Percentiles rank a stretch among this genome's conserved stretches.
These are phyloP conservation scores for Platygyra sinensis DNA, from an alignment of 64 coral and sea anemone species.

Conservation along the genomic window DNA sequence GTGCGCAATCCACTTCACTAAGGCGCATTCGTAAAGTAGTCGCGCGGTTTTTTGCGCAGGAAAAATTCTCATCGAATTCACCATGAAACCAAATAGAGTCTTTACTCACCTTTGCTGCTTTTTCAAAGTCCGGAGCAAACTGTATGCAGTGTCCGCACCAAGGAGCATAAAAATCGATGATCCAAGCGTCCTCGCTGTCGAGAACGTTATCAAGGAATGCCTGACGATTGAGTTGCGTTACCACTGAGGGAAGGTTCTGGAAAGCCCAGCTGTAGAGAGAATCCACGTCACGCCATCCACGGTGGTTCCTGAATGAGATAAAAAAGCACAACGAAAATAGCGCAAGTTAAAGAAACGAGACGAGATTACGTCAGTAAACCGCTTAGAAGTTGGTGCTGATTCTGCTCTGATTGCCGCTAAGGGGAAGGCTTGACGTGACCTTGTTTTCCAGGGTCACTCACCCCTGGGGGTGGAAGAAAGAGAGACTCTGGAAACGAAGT, in stretches of 20 bases:
- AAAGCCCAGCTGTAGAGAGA: conserved; percentile 91
- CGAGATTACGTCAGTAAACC: background rate
- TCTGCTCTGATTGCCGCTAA: no score
- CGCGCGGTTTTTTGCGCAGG: no score
- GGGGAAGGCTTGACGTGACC: no score
- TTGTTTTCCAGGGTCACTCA: no score
- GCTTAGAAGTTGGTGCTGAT: no score
- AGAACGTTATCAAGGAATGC: conserved; percentile 77
- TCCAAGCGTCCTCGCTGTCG: conserved; percentile 74
- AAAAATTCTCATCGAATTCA: background rate
- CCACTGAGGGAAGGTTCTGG: conserved; percentile 83
- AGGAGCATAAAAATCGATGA: conserved; percentile 91
- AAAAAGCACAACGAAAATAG: background rate
- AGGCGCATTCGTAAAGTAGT: no score
- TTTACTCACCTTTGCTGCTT: conserved; percentile 72
- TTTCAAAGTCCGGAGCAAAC: conserved; percentile 98
- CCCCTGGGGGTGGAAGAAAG: no score
- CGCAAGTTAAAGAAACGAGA: background rate
- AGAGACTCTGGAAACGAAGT: no score
- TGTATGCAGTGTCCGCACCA: conserved; percentile 98
- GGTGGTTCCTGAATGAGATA: conserved; percentile 59
- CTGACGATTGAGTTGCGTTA: conserved; percentile 66
- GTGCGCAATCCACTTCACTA: no score
- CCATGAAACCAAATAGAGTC: background rate
- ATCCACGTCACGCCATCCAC: conserved; percentile 87